These are phyloP conservation scores for Caenorhabditis macrosperma DNA, from an alignment of 2,888 invertebrate genomes.

Conservation along the genomic window DNA sequence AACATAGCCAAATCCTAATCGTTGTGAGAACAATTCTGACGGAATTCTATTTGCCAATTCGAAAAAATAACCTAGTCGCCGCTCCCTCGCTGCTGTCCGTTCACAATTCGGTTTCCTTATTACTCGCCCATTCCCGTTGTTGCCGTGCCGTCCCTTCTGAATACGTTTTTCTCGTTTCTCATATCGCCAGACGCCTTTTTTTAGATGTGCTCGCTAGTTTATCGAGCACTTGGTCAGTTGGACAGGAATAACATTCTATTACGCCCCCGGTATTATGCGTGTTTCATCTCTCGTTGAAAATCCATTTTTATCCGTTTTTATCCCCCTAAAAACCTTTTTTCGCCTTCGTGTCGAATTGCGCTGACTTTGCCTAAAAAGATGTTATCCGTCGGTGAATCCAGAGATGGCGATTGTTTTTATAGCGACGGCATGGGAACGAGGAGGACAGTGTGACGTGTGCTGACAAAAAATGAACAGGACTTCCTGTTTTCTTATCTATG, in stretches of 20 bases:
- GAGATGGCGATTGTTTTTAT: neutral
- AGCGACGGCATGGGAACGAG: neutral
- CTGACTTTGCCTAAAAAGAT: neutral
- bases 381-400: neutral
- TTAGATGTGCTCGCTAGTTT: constrained; percentile 28
- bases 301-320: constrained; percentile 11
- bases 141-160: constrained; percentile 1
- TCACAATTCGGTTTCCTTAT: neutral
- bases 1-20: neutral
- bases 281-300: constrained; percentile 3
- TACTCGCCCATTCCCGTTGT: neutral
- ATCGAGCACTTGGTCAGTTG: constrained; percentile 36
- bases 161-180: neutral
- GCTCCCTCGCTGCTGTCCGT: neutral
- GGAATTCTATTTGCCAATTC: neutral
- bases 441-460: neutral
- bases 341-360: neutral
- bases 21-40: neutral
- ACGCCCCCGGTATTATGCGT: constrained; percentile 41
- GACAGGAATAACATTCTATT: constrained; percentile 10
- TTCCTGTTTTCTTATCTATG: neutral
- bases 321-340: constrained; percentile 11
- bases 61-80: neutral
- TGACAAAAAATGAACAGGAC: neutral
- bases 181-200: constrained; percentile 2